These are phyloP conservation scores for Coluber constrictor DNA, from an alignment of 2,797 vertebrate genomes.

Conservation along the genomic window DNA sequence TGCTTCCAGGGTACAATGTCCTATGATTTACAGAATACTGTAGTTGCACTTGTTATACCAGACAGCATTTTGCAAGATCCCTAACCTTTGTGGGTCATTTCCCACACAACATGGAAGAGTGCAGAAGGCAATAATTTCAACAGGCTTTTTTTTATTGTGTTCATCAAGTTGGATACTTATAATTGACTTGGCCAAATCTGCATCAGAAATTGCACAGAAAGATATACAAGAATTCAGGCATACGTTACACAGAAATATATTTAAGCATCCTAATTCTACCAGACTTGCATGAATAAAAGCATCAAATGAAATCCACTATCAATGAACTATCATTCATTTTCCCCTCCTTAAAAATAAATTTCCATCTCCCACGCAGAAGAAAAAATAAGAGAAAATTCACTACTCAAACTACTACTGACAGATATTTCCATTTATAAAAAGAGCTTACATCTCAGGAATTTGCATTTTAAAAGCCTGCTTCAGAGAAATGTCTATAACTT, in stretches of 20 bases:
- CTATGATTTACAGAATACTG: not conserved
- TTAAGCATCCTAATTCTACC: not conserved
- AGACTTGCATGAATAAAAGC: not conserved
- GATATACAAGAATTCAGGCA: not conserved
- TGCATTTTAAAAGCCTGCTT: not conserved
- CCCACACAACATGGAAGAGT: not conserved
- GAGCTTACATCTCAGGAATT: not conserved
- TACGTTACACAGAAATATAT: not conserved
- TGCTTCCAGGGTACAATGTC: not conserved
- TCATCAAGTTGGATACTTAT: not conserved
- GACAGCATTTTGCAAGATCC: not conserved
- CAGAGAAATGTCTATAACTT: not conserved
- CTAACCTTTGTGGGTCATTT: not conserved
- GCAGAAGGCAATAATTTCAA: not conserved
- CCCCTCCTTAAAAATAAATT: not conserved
- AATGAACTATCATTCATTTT: not conserved
- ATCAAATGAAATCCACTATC: not conserved
- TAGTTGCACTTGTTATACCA: not conserved
- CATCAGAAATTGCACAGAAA: not conserved
- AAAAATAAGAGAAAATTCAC: not conserved
- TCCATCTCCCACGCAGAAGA: not conserved
- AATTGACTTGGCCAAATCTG: not conserved
- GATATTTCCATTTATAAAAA: not conserved
- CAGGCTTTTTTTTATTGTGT: not conserved
- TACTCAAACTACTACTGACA: not conserved